Evolutionary conservation across 2,888 invertebrate genomes (phyloP).

Genomic region (Perizoma flavofasciatum): DNA sequence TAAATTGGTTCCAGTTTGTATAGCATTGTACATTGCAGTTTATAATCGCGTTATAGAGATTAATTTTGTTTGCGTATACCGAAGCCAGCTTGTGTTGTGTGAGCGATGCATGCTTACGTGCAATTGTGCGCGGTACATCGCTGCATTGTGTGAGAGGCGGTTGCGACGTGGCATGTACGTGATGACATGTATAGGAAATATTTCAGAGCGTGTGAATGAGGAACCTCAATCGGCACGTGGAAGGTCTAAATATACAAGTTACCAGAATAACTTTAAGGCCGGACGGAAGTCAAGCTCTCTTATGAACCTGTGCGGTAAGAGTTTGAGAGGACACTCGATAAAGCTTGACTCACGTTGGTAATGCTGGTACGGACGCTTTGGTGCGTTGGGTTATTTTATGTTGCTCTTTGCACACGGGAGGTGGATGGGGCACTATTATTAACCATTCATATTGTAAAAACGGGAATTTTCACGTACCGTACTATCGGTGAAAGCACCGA

Average conservation of each 20-base stretch:
- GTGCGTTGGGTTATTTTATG: constrained; percentile 75
- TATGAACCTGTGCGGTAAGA: constrained; percentile 98
- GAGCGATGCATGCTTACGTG: constrained; percentile 58
- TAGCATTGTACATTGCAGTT: constrained; percentile 48
- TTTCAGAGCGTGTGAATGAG: constrained; percentile 93
- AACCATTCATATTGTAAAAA: no score
- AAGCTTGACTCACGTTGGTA: constrained; percentile 71
- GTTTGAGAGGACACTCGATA: constrained; percentile 67
- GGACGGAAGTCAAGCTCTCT: constrained; percentile 96
- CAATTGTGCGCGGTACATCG: constrained; percentile 33
- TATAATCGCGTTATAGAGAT: constrained; percentile 55
- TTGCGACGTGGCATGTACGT: constrained; percentile 61
- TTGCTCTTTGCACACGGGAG: constrained; percentile 55
- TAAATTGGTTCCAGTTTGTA: constrained; percentile 63
- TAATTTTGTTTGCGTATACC: constrained; percentile 64
- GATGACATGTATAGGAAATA: constrained; percentile 82
- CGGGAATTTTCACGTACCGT: no score
- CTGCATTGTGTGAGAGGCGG: constrained; percentile 41
- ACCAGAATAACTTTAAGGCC: constrained; percentile 93
- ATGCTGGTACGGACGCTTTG: constrained; percentile 64
- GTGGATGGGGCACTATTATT: constrained; percentile 15
- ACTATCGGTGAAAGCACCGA: no score
- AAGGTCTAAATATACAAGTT: constrained; percentile 92
- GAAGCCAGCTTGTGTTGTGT: constrained; percentile 66
- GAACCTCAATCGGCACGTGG: constrained; percentile 91